Evolutionary conservation across 2,888 invertebrate species (phyloP), one percentile per base, ranked within the genome.

Genomic region (Spialia ferax): DNA sequence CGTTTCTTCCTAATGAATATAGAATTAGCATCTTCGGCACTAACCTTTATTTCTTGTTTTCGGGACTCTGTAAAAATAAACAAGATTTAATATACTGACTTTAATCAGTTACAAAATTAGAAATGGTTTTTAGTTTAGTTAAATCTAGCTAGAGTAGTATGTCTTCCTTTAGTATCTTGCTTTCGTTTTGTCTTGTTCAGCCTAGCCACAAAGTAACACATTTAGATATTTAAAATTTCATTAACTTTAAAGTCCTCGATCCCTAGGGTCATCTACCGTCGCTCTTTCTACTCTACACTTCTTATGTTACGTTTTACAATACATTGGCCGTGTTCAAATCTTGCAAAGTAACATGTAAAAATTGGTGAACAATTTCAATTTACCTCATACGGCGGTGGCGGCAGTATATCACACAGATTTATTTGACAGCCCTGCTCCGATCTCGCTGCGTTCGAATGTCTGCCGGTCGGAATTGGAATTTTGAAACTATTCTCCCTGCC

Each of bases 341-440:
- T 54, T 45, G 32, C 32, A 29, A 22, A 79, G 79, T 65, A 71
- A 70, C 65, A 84, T 83, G 32, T 54, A 66, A 69, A 65, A 60
- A 57, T 68, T 42, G 18, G 56, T 59, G 56, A 38, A 83, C 81
- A 84, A 83, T 76, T 85, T 86, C 87, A 89, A 86, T 85, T 88
- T 89, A 93, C 93, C 92, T 95, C 95, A 84, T 95, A 95, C 74
- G 95, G 95, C 50, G 95, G 95, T 74, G 95, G 95, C 70, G 95
- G 95, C 75, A 95, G 83, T 94, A 95, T 95, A 87, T 95, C 95
- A 87, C 95, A 95, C 89, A 95, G 95, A 88, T 95, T 95, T 81
- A 94, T 91, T 88, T 94, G 94, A 89, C 93, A 93, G 84, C 93
- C 89, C 81, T 92, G 93, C 78, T 93, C 93, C 79, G 92, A 91